Evolutionary conservation across 92 coral and sea anemone genomes (phyloP).

Genomic region (Montipora capitata): DNA sequence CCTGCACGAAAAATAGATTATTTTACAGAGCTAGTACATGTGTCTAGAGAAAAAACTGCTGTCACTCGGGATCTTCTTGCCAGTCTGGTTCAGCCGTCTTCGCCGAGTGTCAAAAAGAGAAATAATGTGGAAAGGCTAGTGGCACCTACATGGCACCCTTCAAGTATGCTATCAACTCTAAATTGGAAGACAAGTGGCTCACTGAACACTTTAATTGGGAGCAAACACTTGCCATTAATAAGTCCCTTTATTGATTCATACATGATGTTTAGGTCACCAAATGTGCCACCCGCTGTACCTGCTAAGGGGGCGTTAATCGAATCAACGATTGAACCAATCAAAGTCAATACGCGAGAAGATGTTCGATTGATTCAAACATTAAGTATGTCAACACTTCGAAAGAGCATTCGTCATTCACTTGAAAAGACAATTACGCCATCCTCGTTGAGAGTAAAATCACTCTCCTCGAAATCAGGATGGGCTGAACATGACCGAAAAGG

Average conservation of each 20-base stretch:
- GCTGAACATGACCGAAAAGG: slow-evolving; percentile 15
- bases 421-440: slow-evolving; percentile 81
- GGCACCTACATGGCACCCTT: not conserved
- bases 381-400: slow-evolving; percentile 80
- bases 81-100: slow-evolving; percentile 78
- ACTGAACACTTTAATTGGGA: not conserved
- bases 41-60: slow-evolving; percentile 62
- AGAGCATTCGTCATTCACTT: slow-evolving; percentile 66
- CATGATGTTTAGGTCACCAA: slow-evolving; percentile 4
- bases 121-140: not conserved
- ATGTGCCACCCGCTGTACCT: slow-evolving; percentile 71
- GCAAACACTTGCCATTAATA: not conserved
- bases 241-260: not conserved
- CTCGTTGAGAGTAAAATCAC: not conserved
- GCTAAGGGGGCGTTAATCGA: slow-evolving; percentile 54
- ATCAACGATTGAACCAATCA: slow-evolving; percentile 52
- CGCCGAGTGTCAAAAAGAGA: not conserved
- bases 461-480: not conserved
- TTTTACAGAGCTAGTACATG: slow-evolving; percentile 75
- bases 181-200: not conserved
- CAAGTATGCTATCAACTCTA: not conserved
- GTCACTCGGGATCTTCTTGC: slow-evolving; percentile 63
- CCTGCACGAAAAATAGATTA: slow-evolving; percentile 68
- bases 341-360: slow-evolving; percentile 39
- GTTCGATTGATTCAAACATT: slow-evolving; percentile 76